Evolutionary conservation across 2,888 invertebrate genomes (phyloP), one percentile per base, ranked within the genome.

Genomic region (Dione juno): DNA sequence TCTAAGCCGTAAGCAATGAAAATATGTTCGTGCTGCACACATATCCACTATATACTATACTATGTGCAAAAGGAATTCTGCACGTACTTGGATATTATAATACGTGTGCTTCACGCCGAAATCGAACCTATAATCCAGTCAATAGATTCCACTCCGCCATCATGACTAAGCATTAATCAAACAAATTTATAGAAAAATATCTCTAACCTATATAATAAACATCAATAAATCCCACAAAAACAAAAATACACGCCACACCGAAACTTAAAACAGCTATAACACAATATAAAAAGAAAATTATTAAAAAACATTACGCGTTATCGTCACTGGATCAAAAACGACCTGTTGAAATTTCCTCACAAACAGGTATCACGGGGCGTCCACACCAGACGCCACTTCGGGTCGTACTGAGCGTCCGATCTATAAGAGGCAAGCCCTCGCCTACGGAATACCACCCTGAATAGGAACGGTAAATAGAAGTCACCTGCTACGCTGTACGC

Each of bases 281-380:
- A 54, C 61, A 54, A 50, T 21, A 54, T 66, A 50, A 66, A 58
- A 50, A 61, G 67, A 73, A 71, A 73, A 69, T 76, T 65, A 57
- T 73, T 70, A 61, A 69, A 71, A 89, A 89, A 87, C 86, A 89
- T 88, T 86, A 83, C 86, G 87, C 86, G 80, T 82, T 86, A 89
- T 87, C 90, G 88, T 89, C 88, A 89, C 89, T 91, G 87, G 69
- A 87, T 88, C 88, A 88, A 88, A 90, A 91, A 90, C 89, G 92
- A 92, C 92, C 92, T 92, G 92, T 92, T 92, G 92, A 92, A 89
- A 89, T 84, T 78, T 11, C 11, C 19, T 16, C 16, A 19, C 50
- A 1, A 19, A 6, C 50, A 72, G 74, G 67, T 75, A 72, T 76
- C 74, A 73, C 76, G 84, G 87, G 80, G 83, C 92, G 90, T 84